phyloP scores from a whole-genome alignment of 2,888 invertebrate species.

The Pyrrhia umbra region DNA sequence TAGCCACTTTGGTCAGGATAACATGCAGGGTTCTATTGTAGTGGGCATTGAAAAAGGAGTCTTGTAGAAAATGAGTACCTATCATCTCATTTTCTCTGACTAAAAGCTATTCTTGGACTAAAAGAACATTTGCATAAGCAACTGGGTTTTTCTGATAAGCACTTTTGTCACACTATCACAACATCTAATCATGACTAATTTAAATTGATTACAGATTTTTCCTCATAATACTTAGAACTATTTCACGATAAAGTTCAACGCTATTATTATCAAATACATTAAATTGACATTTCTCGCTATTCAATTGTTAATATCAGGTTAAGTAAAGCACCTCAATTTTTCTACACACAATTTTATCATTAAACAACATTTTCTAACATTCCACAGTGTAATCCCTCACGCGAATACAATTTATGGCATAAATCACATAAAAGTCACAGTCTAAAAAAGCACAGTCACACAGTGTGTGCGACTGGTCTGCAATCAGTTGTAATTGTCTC shows the following conservation, averaged over 20 bases:
- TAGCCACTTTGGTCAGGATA: no score
- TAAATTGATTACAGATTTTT: conserved; percentile 6
- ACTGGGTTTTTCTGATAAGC: conserved; percentile 5
- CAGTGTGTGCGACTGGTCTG: conserved; percentile 77
- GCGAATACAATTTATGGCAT: conserved; percentile 76
- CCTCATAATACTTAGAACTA: conserved; percentile 12
- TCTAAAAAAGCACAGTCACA: conserved; percentile 63
- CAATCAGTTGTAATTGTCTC: conserved; percentile 85
- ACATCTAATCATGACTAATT: neutral
- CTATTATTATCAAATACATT: neutral
- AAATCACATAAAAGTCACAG: conserved; percentile 70
- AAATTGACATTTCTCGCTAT: conserved; percentile 2
- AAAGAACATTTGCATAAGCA: neutral
- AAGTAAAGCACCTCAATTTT: neutral
- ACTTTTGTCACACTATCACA: neutral
- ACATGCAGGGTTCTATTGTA: no score
- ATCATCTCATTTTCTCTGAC: no score
- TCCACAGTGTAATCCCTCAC: conserved; percentile 61
- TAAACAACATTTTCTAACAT: conserved; percentile 48
- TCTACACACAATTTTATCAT: conserved; percentile 35
- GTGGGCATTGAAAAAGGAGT: no score
- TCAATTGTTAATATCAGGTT: no score
- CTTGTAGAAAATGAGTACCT: no score
- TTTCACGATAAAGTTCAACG: conserved; percentile 20
- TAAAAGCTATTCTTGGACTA: no score